phyloP scores from a whole-genome alignment of 2,113 vertebrate genomes.

The Pogona vitticeps region DNA sequence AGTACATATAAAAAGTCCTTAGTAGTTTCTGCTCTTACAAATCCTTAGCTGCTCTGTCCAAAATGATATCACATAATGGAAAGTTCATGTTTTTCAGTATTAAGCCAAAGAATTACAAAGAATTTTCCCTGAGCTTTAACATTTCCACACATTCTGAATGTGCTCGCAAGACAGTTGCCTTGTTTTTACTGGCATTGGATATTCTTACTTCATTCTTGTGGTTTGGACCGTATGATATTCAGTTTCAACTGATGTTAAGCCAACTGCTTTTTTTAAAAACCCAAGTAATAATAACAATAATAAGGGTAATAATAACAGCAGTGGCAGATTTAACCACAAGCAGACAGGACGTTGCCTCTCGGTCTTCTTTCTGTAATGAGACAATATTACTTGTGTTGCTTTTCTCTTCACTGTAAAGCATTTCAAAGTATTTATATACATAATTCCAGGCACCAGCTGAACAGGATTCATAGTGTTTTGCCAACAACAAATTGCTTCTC shows the following conservation, averaged over 20 bases:
- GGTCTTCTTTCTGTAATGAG: conserved; percentile 39
- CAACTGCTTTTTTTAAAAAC: conserved; percentile 35
- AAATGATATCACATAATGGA: conserved; percentile 46
- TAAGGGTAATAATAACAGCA: conserved; percentile 47
- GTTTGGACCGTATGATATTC: not conserved
- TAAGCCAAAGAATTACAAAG: conserved; percentile 63
- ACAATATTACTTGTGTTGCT: conserved; percentile 39
- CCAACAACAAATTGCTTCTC: conserved; percentile 36
- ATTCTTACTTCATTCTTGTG: conserved; percentile 25
- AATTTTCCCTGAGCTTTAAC: conserved; percentile 48
- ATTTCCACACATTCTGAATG: conserved; percentile 30
- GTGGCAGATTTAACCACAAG: conserved; percentile 44
- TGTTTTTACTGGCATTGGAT: conserved; percentile 56
- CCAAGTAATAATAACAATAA: not conserved
- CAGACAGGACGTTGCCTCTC: not conserved
- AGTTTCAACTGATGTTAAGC: conserved; percentile 45
- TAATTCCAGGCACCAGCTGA: conserved; percentile 51
- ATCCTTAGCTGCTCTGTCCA: conserved; percentile 47
- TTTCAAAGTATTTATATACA: conserved; percentile 52
- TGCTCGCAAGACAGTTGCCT: conserved; percentile 42
- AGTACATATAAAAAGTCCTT: not conserved
- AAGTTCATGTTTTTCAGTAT: conserved; percentile 61
- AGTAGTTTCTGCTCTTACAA: conserved; percentile 48
- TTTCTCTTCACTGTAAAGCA: conserved; percentile 42
- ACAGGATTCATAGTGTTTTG: conserved; percentile 25